Percentiles rank a stretch among this genome's conserved stretches.
phyloP scores from a whole-genome alignment of 2,113 vertebrate species.

The Lagopus muta region DNA sequence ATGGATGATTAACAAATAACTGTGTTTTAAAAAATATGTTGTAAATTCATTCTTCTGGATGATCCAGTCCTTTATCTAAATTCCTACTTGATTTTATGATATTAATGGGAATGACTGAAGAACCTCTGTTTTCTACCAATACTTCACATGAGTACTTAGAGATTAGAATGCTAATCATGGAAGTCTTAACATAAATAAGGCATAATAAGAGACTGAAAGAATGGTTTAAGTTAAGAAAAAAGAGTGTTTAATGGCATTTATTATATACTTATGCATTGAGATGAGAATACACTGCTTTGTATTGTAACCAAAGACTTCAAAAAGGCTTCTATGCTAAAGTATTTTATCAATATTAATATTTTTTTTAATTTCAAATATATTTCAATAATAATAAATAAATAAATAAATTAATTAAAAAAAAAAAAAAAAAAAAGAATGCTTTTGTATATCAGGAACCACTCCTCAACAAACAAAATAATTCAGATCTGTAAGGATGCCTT shows the following conservation, averaged over 20 bases:
- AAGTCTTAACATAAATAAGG: not conserved
- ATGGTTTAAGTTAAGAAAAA: not conserved
- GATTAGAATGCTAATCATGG: not conserved
- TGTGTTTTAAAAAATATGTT: rapidly evolving
- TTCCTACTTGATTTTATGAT: not conserved
- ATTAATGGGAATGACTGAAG: not conserved
- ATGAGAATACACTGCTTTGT: not conserved
- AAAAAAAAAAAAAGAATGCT: not conserved
- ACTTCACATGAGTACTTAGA: not conserved
- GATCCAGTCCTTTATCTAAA: not conserved
- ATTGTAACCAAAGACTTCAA: not conserved
- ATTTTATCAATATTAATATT: not conserved
- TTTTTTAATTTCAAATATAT: not conserved
- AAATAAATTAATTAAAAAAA: not conserved
- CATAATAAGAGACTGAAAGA: not conserved
- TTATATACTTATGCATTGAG: not conserved
- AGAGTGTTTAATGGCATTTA: not conserved
- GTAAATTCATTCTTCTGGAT: not conserved
- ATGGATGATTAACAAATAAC: not conserved
- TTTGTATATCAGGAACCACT: not conserved
- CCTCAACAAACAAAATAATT: not conserved
- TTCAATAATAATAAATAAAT: not conserved
- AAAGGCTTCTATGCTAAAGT: not conserved
- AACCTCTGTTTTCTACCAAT: not conserved
- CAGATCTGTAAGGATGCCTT: not conserved